phyloP scores from a whole-genome alignment of 2,113 vertebrate genomes.

The Coreoperca whiteheadi region DNA sequence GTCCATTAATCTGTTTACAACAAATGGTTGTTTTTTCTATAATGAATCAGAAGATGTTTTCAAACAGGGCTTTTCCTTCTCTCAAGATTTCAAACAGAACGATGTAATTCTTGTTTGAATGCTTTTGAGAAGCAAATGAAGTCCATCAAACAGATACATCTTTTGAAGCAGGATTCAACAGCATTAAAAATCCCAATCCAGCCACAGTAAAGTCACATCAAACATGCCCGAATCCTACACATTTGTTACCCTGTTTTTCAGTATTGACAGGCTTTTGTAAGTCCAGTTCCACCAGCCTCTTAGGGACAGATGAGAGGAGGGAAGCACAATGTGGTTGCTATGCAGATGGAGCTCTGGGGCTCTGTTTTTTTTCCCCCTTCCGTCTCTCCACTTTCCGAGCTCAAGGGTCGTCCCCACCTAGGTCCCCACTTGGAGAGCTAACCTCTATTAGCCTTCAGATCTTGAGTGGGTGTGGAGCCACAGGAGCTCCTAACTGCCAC shows the following conservation, averaged over 20 bases:
- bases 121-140: not conserved
- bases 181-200: not conserved
- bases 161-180: not conserved
- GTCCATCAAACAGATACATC: not conserved
- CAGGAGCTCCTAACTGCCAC: not conserved
- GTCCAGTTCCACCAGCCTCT: conserved; percentile 7
- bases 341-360: conserved; percentile 48
- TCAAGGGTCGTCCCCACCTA: conserved; percentile 34
- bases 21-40: not conserved
- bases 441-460: conserved; percentile 45
- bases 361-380: not conserved
- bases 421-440: conserved; percentile 52
- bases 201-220: not conserved
- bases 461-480: conserved; percentile 26
- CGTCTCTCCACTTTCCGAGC: conserved; percentile 2
- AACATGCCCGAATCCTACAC: not conserved
- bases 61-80: not conserved
- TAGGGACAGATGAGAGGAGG: not conserved
- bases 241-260: not conserved
- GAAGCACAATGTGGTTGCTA: conserved; percentile 44
- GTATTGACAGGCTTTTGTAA: not conserved
- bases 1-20: not conserved
- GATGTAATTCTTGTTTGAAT: not conserved
- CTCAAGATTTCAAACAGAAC: not conserved
- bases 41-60: conserved; percentile 1